Conservation (phyloP, 2,888 invertebrate species). For the Ophonus ardosiacus region DNA sequence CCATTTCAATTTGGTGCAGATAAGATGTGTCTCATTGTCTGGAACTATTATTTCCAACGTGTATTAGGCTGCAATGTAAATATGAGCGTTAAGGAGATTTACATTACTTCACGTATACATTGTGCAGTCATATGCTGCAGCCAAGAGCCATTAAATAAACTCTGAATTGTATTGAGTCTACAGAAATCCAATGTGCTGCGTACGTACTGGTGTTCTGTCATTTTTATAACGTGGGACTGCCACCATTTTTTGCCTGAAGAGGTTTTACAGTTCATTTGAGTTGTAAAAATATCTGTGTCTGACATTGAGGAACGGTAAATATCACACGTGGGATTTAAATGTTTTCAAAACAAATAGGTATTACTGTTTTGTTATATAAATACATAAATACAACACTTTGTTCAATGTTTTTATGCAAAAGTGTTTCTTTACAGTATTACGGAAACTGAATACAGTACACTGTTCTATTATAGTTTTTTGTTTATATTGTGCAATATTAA, state of each 20-base stretch:
- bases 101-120: conserved; percentile 16
- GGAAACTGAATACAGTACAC: too few relatives aligned
- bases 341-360: neutral
- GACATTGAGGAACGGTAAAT: neutral
- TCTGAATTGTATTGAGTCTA: conserved; percentile 3
- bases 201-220: neutral
- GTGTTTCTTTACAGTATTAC: too few relatives aligned
- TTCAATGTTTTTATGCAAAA: too few relatives aligned
- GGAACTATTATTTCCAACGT: neutral
- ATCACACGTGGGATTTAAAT: neutral
- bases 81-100: neutral
- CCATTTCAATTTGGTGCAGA: neutral
- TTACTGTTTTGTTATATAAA: neutral
- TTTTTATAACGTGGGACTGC: conserved; percentile 8
- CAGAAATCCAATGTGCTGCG: neutral
- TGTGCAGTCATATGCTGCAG: conserved; percentile 18
- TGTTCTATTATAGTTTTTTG: too few relatives aligned
- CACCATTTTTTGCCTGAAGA: conserved; percentile 20
- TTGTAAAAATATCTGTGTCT: neutral
- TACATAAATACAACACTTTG: neutral
- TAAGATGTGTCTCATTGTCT: neutral
- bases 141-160: conserved; percentile 20
- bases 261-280: conserved; percentile 15
- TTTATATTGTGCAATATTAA: too few relatives aligned
- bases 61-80: neutral